Evolutionary conservation across 2,113 vertebrate species (phyloP).

Genomic region (Bubo blakistoni): DNA sequence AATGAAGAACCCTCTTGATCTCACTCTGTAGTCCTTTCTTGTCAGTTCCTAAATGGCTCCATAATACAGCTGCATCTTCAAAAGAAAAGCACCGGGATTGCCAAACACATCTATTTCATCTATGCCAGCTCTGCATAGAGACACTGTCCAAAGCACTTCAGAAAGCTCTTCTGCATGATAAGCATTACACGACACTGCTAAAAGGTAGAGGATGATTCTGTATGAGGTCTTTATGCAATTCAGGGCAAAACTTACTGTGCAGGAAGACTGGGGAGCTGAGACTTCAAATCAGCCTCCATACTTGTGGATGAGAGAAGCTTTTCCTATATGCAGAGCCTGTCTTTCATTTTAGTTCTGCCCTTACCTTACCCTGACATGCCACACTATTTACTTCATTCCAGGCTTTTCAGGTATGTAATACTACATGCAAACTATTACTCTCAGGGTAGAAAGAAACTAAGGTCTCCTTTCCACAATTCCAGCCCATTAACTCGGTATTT

Average conservation of each 20-base stretch:
- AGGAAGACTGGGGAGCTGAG: neutral
- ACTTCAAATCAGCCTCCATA: neutral
- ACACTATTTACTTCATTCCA: neutral
- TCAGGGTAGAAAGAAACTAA: neutral
- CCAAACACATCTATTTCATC: neutral
- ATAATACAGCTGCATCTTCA: neutral
- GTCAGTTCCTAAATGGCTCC: neutral
- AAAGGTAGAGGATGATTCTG: neutral
- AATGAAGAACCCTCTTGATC: neutral
- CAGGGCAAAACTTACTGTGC: neutral
- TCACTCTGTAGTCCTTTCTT: neutral
- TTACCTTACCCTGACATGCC: neutral
- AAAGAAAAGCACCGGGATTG: neutral
- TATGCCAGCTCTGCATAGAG: neutral
- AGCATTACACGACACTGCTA: accelerated
- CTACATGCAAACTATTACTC: neutral
- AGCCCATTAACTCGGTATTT: neutral
- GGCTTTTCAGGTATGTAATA: neutral
- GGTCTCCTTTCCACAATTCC: neutral
- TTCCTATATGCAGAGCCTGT: accelerated
- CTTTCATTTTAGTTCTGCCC: neutral
- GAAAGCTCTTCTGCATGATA: neutral
- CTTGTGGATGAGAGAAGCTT: neutral
- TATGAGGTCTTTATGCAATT: neutral
- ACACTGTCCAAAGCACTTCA: neutral